A percentile compares a stretch with the other conserved stretches of the same genome.
phyloP scores from a whole-genome alignment of 2,888 invertebrate genomes.

The Cylindroiulus punctatus region DNA sequence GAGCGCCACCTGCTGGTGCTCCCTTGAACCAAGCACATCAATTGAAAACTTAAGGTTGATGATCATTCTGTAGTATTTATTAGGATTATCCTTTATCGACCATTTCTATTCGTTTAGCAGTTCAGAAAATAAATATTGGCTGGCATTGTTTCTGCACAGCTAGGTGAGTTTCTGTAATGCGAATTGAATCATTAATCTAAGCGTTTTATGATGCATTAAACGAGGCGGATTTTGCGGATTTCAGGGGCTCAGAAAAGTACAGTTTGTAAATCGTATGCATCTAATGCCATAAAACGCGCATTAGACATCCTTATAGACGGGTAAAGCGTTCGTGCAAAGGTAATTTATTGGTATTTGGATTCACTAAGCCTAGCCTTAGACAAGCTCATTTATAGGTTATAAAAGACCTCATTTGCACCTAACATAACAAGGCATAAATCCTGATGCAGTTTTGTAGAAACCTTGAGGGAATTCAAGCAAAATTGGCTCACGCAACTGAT shows the following conservation, averaged over 20 bases:
- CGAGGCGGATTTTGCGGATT: neutral
- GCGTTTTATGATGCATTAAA: constrained; percentile 4
- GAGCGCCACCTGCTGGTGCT: no score
- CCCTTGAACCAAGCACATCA: no score
- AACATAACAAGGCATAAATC: neutral
- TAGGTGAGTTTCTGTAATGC: neutral
- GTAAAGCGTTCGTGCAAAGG: neutral
- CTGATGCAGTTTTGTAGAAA: neutral
- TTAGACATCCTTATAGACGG: neutral
- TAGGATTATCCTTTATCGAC: no score
- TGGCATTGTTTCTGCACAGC: neutral
- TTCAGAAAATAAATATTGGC: no score
- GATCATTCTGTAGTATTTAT: no score
- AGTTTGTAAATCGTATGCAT: neutral
- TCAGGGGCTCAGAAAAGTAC: neutral
- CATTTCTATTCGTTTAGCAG: no score
- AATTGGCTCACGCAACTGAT: no score
- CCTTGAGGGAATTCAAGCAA: neutral
- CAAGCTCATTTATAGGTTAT: neutral
- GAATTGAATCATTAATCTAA: neutral
- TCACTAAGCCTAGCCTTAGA: neutral
- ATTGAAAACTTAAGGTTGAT: no score
- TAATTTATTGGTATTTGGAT: neutral
- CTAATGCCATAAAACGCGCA: neutral
- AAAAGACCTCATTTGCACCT: constrained; percentile 12